Percentiles rank a stretch among this genome's conserved stretches.
Evolutionary conservation across 2,113 vertebrate species (phyloP).

Genomic region (Ageneiosus marmoratus): DNA sequence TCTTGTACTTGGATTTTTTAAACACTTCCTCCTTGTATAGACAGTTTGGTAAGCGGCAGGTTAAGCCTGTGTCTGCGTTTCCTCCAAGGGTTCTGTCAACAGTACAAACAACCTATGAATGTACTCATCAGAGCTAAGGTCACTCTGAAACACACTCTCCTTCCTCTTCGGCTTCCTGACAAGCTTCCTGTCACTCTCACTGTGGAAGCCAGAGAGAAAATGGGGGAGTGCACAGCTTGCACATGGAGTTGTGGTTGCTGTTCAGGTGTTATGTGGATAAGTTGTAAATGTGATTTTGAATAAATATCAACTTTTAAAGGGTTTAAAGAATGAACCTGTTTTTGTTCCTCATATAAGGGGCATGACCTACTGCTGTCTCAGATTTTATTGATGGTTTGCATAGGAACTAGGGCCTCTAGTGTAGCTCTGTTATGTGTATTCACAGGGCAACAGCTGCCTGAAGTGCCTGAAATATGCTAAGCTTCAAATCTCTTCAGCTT

Average conservation of each 20-base stretch:
- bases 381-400: constrained; percentile 11
- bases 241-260: not conserved
- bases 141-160: not conserved
- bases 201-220: constrained; percentile 3
- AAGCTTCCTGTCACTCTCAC: constrained; percentile 13
- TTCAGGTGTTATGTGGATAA: not conserved
- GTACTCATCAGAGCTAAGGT: constrained; percentile 15
- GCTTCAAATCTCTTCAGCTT: constrained; percentile 9
- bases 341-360: not conserved
- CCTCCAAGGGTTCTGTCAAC: constrained; percentile 25
- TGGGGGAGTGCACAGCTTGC: not conserved
- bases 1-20: constrained; percentile 9
- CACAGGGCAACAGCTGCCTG: not conserved
- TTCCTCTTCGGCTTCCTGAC: constrained; percentile 34
- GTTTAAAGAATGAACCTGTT: not conserved
- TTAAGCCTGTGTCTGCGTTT: constrained; percentile 18
- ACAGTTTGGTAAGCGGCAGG: constrained; percentile 23
- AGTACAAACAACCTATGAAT: constrained; percentile 37
- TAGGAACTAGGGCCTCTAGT: not conserved
- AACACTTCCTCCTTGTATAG: constrained; percentile 10
- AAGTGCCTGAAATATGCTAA: constrained; percentile 13
- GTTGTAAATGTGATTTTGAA: not conserved
- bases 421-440: constrained; percentile 5
- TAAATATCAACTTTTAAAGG: not conserved
- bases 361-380: not conserved